Base-by-base conservation (phyloP, 2,797 vertebrate genomes). In the Gymnothorax reevesii region DNA sequence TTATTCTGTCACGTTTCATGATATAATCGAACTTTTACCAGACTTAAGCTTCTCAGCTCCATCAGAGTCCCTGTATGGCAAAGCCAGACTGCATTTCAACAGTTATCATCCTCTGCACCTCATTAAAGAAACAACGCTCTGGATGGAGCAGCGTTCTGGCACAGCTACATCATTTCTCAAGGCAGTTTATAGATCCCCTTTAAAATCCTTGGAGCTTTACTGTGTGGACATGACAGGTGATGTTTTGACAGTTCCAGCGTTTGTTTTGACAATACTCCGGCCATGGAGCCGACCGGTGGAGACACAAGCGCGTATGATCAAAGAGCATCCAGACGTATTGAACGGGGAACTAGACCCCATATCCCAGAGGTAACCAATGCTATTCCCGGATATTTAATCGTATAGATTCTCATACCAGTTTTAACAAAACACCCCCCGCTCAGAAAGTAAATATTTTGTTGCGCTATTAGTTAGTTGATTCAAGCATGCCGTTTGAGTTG, bases 221-320 rank as follows among this genome's bases (percentile, higher is more conserved):
- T 8, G 49, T 52, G n/a, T 79, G 75, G 54, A 79, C 49, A 79
- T 6, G 20, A 79, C 49, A 79, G 17, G 20, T 54, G 7, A 15
- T 42, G 12, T 54, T 79, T 20, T 54, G 15, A 79, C 52, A 54
- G 20, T 7, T 12, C 49, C 75, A 15, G 6, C 22, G 49, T 49
- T 52, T 79, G 75, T 54, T 79, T 79, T 54, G 75, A 79, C 15
- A 79, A 79, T 79, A 79, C n/a, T 6, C 49, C 75, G 71, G 71
- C 49, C 42, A 79, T 52, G 22, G 75, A 54, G 42, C 49, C 49
- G 15, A 12, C 42, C 49, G 8, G 15, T 52, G 9, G 75, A 79
- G 54, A 54, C n/a, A 73, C 27, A 79, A 49, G 42, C 42, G 75
- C 27, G 33, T 22, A 8, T 54, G 27, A 75, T 75, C 27, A 75